Percentiles rank a stretch among this genome's conserved stretches.
Conservation (phyloP, 2,888 invertebrate genomes). For the Antitype chi region DNA sequence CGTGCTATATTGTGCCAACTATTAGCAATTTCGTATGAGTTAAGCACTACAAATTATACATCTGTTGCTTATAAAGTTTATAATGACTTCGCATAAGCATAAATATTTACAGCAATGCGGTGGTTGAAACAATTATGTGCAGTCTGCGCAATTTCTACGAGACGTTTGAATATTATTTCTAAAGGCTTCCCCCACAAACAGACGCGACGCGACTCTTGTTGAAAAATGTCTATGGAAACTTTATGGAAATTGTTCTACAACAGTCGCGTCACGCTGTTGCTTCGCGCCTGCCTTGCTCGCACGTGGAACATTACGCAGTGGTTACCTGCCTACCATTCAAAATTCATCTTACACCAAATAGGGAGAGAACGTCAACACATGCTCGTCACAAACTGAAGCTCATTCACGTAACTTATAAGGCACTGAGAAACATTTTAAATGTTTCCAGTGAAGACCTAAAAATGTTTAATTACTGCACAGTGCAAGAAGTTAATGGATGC, state of each 20-base stretch:
- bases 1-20: slow-evolving; percentile 45
- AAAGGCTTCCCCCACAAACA: background rate
- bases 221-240: too few species aligned
- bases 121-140: slow-evolving; percentile 8
- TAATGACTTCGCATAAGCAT: slow-evolving; percentile 28
- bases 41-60: slow-evolving; percentile 59
- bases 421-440: slow-evolving; percentile 43
- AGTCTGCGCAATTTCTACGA: background rate
- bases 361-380: slow-evolving; percentile 25
- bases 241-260: too few species aligned
- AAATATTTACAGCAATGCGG: slow-evolving; percentile 31
- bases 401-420: slow-evolving; percentile 36
- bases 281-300: too few species aligned
- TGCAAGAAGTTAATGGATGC: slow-evolving; percentile 14
- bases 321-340: slow-evolving; percentile 2
- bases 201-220: too few species aligned
- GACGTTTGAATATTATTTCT: slow-evolving; percentile 4
- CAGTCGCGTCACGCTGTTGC: too few species aligned
- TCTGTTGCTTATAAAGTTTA: slow-evolving; percentile 43
- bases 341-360: slow-evolving; percentile 31
- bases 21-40: slow-evolving; percentile 50
- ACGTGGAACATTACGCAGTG: too few species aligned
- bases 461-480: slow-evolving; percentile 41
- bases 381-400: slow-evolving; percentile 21
- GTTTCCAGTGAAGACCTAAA: slow-evolving; percentile 42